Base-by-base conservation (phyloP, 1,140 invertebrate genomes). In the Episyrphus balteatus region DNA sequence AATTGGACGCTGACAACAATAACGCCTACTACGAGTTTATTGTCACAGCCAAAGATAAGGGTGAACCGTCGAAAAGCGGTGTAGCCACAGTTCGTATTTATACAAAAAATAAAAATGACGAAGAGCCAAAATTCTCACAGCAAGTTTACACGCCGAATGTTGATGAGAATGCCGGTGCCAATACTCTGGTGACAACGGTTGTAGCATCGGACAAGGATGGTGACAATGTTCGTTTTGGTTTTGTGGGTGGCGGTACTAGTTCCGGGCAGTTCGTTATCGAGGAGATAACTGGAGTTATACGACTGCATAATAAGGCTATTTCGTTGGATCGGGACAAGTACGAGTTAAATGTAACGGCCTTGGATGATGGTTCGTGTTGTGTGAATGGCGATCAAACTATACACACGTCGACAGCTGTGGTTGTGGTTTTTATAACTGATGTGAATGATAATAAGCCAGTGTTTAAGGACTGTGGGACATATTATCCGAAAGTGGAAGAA, bases 71-170 rank as follows among this genome's bases (percentile, higher is more conserved):
- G 0, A 89, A 92, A 63, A 92, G 86, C 3, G 91, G 91, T 18
- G 88, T 87, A 1, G 90, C 91, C 0, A 94, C 90, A 0, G 90
- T 94, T 9, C 77, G 92, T 44, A 84, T 95, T 50, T 95, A 94
- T 62, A 95, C 92, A 5, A 93, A 94, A 61, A 95, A 94, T 61
- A 93, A 92, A 71, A 95, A 95, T 68, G 92, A 95, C 60, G 92
- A 94, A 72, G 88, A 93, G 65, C 92, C 92, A 0, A 94, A 93
- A 69, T 95, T 94, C 68, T 93, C 89, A 1, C 92, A 95, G 55
- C 89, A 93, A 73, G 92, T 95, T 0, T 95, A 95, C 63, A 94
- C 91, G 1, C 91, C 92, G 0, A 95, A 94, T 70, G 90, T 94
- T 2, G 91, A 95, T 66, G 92, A 94, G 70, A 95, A 94, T 68